Evolutionary conservation across 1,140 invertebrate genomes (phyloP), one percentile per base, ranked within the genome.

Genomic region (Drosophila subpulchrella): DNA sequence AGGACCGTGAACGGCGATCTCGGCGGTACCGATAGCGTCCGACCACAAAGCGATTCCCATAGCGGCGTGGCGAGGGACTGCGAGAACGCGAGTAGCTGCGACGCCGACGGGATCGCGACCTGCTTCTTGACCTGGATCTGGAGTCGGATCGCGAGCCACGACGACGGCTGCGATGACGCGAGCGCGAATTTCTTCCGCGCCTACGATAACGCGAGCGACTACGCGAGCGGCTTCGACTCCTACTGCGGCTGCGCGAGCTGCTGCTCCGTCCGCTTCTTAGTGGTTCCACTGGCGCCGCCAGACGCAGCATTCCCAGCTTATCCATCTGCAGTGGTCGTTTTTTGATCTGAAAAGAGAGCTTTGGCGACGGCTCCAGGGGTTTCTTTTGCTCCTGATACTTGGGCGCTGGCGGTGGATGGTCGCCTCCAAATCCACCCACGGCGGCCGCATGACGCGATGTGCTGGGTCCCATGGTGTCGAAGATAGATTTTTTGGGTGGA

Each of bases 261-360:
- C 73, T 76, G 38, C 70, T 67, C 1, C 70, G 55, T 6, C 65
- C 41, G 7, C 17, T 46, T 24, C 17, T 27, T 8, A 68, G 36
- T 0, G 41, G 20, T 51, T 75, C 76, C 17, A 76, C 91, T 36
- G 94, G 93, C 81, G 94, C 82, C 17, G 94, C 92, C 50, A 95
- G 76, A 0, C 95, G 93, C 90, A 95, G 94, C 57, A 95, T 94
- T 4, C 95, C 95, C 75, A 96, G 95, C 91, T 95, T 95, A 90
- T 95, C 95, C 68, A 95, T 91, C 30, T 95, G 95, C 47, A 94
- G 91, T 39, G 93, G 93, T 66, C 82, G 84, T 30, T 81, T 90
- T 24, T 82, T 91, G 15, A 91, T 84, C 58, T 91, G 91, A 72
- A 91, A 91, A 12, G 90, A 92, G 2, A 91, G 63, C 15, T 91